Percentiles rank a stretch among this genome's conserved stretches.
Evolutionary conservation across 1,140 invertebrate species (phyloP).

Genomic region (Protaetia brevitarsis): DNA sequence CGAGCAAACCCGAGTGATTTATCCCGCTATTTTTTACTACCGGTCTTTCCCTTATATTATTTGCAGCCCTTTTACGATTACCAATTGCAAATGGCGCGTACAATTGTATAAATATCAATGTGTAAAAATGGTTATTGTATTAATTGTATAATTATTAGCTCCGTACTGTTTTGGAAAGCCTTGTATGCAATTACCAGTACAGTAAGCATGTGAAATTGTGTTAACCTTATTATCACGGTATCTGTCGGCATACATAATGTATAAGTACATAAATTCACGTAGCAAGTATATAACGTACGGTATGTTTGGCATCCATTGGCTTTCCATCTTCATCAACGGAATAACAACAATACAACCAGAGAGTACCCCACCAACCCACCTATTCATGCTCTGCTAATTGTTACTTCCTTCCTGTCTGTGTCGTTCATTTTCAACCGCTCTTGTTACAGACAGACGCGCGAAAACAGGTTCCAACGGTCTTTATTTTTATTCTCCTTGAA

Average conservation of each 20-base stretch:
- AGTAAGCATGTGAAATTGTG: not conserved
- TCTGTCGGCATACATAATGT: no score
- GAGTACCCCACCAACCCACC: not conserved
- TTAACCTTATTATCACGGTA: constrained; percentile 12
- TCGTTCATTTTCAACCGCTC: constrained; percentile 4
- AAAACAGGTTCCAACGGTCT: no score
- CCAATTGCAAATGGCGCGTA: no score
- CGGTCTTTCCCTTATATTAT: no score
- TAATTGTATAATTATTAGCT: no score
- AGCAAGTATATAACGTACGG: no score
- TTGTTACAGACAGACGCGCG: not conserved
- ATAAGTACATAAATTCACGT: no score
- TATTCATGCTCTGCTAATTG: constrained; percentile 28
- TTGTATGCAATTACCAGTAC: not conserved
- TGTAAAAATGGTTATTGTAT: no score
- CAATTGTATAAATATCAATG: no score
- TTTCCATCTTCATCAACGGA: constrained; percentile 17
- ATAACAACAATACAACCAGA: not conserved
- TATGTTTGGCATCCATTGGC: not conserved
- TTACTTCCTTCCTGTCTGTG: constrained; percentile 28
- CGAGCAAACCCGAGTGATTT: no score
- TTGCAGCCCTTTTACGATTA: no score
- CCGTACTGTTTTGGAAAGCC: not conserved
- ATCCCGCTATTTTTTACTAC: no score
- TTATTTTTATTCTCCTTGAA: constrained; percentile 17